Evolutionary conservation across 37 sponge, comb jelly and placozoan genomes (phyloP), one percentile per base, ranked within the genome.

Genomic region (Ephydatia muelleri): DNA sequence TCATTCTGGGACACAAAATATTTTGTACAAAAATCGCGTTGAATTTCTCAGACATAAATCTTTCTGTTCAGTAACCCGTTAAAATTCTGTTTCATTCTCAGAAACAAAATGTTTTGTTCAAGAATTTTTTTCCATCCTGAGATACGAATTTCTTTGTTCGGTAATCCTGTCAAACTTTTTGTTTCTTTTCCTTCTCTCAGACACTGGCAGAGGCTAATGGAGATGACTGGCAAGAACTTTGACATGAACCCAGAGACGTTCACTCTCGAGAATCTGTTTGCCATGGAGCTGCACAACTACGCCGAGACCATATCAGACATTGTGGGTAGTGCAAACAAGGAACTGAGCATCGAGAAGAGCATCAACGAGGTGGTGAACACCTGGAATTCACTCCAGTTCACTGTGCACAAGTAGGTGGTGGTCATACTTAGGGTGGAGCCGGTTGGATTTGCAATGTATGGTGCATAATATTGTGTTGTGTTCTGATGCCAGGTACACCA

Each of bases 171-270:
- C 9, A 33, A 49, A 38, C 6, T 16, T 2, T 75, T 22, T 68
- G 8, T 22, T 25, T 65, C 31, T 27, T 70, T 16, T 30, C 26
- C 78, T 29, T 2, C 12, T n/a, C 12, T 28, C 34, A 88, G 97
- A 28, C 99, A 99, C 88, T 99, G 99, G 99, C 89, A 97, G 86
- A 97, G 95, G 82, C 85, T 99, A 73, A 95, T 99, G 96, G 92
- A 96, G 57, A 73, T 83, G 67, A 99, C 99, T 5, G 89, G 88
- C 70, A 95, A 99, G 94, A 96, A 93, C 85, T 99, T 99, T 87
- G 99, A 99, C 87, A 99, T 99, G 99, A 99, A 97, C 75, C 99
- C 99, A 21, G 97, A 99, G 74, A 99, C 99, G 35, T 99, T 99
- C 87, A 99, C 99, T 5, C 89, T 99, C 31, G 89, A 93, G 38